Base-by-base conservation (phyloP, 2,113 vertebrate genomes). In the Poecilia latipinna region DNA sequence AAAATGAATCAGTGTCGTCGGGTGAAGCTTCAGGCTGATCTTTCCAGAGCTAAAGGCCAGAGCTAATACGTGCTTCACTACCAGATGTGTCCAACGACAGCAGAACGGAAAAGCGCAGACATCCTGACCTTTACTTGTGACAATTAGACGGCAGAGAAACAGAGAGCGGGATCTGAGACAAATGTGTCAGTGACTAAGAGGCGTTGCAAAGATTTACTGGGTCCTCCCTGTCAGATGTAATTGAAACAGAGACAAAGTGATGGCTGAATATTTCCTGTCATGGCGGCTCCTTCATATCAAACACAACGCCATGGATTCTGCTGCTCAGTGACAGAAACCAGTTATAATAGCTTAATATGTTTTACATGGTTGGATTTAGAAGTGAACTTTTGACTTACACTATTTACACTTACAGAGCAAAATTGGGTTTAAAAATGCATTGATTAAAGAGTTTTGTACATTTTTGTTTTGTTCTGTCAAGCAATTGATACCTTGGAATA, bases 41-140 rank as follows among this genome's bases (percentile, higher is more conserved):
- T 78, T 80, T 75, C 37, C 32, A 66, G 74, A 67, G 74, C 77
- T 63, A 80, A 80, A 88, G 63, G 80, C 57, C 86, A 86, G 68
- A 81, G 75, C 72, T 82, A 84, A 84, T 87, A 68, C 78, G 74
- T 66, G 48, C 80, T 74, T 68, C 60, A 79, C 87, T 71, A 70
- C 66, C 62, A 74, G 81, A 68, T 39, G 54, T 60, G 75, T 79
- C 70, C 65, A 3, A 29, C 65, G 76, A 82, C 74, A 76, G 83
- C 54, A 62, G 61, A 26, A 63, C 37, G 51, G 57, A 77, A 75
- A 61, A 51, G 71, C 44, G 66, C 57, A 54, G 74, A 77, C 60
- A 70, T 66, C 24, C 54, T 80, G 77, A 86, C 83, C 87, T 89
- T 87, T 77, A 61, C 74, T 64, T 67, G 4, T 37, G 72, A 68